Percentiles rank a stretch among this genome's conserved stretches.
phyloP scores from a whole-genome alignment of 2,113 vertebrate genomes.

The Dicaeum eximium region DNA sequence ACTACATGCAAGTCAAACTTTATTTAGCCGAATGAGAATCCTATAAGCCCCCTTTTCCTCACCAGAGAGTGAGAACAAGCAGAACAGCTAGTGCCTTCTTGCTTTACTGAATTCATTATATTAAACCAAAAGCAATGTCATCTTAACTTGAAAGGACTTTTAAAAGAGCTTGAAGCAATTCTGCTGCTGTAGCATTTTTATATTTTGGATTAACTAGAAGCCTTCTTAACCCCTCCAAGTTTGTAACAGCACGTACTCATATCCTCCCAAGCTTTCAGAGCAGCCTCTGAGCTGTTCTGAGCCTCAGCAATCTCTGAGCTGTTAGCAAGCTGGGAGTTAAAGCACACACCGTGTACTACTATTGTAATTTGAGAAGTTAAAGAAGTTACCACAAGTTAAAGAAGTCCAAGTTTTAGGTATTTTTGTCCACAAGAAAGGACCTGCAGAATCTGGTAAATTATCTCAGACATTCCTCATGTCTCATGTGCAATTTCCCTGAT shows the following conservation, averaged over 20 bases:
- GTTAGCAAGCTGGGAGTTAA: slow-evolving; percentile 43
- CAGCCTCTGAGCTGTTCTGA: not conserved
- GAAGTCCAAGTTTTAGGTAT: slow-evolving; percentile 4
- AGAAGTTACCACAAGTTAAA: not conserved
- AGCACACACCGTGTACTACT: not conserved
- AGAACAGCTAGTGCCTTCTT: slow-evolving; percentile 44
- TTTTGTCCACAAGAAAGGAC: slow-evolving; percentile 33
- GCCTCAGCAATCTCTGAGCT: not conserved
- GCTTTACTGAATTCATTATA: slow-evolving; percentile 50
- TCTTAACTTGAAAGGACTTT: slow-evolving; percentile 58
- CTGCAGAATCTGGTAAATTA: slow-evolving; percentile 17
- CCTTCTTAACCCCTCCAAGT: slow-evolving; percentile 42
- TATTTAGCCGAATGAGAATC: not conserved
- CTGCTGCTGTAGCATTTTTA: slow-evolving; percentile 45
- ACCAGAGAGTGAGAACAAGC: slow-evolving; percentile 25
- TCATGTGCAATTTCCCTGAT: not conserved
- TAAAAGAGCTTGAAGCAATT: slow-evolving; percentile 55
- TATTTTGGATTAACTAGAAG: slow-evolving; percentile 53
- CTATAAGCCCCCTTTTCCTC: slow-evolving; percentile 39
- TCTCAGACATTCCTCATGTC: not conserved
- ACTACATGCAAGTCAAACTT: slow-evolving; percentile 19
- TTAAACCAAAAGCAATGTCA: slow-evolving; percentile 54
- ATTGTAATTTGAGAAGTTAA: slow-evolving; percentile 14
- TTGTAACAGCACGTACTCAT: not conserved
- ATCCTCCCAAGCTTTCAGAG: not conserved